Percentiles rank a stretch among this genome's conserved stretches.
These are phyloP conservation scores for Ibidorhyncha struthersii DNA, from an alignment of 2,113 vertebrate genomes.

Conservation along the genomic window DNA sequence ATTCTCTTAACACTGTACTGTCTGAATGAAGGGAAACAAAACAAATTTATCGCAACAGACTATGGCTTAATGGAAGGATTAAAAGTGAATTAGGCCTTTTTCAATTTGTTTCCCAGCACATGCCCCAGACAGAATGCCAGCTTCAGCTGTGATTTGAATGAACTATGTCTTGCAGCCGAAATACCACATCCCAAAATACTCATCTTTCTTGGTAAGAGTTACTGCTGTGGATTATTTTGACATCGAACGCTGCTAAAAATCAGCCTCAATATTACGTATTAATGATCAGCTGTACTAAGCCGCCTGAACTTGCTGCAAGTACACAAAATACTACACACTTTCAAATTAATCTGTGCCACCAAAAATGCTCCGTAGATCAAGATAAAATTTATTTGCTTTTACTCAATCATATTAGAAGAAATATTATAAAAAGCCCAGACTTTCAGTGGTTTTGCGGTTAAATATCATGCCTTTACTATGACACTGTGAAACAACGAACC, in stretches of 20 bases:
- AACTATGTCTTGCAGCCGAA: neutral
- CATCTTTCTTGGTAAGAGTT: neutral
- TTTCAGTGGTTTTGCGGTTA: neutral
- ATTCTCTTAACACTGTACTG: neutral
- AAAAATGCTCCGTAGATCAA: neutral
- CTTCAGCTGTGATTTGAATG: neutral
- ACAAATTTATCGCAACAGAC: neutral
- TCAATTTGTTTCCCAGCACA: neutral
- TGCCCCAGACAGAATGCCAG: neutral
- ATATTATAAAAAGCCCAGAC: neutral
- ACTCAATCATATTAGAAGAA: neutral
- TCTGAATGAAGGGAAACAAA: neutral
- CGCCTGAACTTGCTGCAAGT: neutral
- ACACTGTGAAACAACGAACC: neutral
- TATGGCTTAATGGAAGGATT: neutral
- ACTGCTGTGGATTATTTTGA: neutral
- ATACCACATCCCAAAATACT: neutral
- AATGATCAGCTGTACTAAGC: neutral
- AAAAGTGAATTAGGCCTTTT: neutral
- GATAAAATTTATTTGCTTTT: neutral
- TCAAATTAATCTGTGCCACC: neutral
- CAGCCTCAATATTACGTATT: neutral
- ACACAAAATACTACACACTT: neutral
- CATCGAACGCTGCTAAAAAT: neutral
- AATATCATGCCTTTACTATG: neutral